Evolutionary conservation across 2,113 vertebrate species (phyloP).

Genomic region (Bubo bubo): DNA sequence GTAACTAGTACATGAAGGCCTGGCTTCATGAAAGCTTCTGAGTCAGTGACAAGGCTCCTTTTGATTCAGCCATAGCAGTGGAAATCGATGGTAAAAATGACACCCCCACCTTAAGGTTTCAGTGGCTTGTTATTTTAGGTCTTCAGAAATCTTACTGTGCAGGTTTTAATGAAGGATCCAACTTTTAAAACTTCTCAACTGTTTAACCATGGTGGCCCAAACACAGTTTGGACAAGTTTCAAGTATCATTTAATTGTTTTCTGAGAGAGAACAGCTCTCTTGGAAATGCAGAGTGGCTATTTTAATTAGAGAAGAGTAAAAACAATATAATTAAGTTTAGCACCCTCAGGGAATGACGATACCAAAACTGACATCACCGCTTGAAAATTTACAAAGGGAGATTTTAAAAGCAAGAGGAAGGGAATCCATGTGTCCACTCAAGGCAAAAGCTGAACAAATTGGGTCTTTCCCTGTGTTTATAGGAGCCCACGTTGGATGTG

Average conservation of each 20-base stretch:
- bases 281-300: not conserved
- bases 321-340: not conserved
- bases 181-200: not conserved
- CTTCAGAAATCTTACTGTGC: not conserved
- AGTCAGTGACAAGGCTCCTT: not conserved
- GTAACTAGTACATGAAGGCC: not conserved
- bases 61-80: not conserved
- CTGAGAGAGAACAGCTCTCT: not conserved
- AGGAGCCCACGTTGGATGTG: rapidly evolving
- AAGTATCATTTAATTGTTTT: not conserved
- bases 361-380: not conserved
- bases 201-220: not conserved
- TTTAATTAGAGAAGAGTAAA: not conserved
- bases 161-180: not conserved
- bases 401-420: not conserved
- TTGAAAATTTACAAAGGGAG: not conserved
- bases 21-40: not conserved
- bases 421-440: rapidly evolving
- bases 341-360: not conserved
- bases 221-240: not conserved
- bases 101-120: not conserved
- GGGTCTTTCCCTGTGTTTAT: rapidly evolving
- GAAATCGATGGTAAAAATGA: not conserved
- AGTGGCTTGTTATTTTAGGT: not conserved
- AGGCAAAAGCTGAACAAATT: not conserved